These are phyloP conservation scores for Cerceris ruficornis DNA, from an alignment of 2,888 invertebrate genomes.

Conservation along the genomic window DNA sequence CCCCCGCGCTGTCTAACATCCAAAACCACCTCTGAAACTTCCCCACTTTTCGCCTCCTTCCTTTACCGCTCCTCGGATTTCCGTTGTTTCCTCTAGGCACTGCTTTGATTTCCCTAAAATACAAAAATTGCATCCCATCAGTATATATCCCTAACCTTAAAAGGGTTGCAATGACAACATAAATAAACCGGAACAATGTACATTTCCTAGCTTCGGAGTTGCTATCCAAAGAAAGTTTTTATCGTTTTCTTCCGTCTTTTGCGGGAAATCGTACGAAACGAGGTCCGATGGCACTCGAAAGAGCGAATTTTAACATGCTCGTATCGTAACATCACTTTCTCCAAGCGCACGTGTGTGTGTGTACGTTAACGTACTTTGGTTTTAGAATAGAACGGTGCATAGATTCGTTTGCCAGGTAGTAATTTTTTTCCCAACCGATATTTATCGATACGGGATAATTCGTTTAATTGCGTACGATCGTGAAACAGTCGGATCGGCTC, in stretches of 20 bases:
- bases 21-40: constrained; percentile 75
- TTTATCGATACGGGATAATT: constrained; percentile 2
- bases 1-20: constrained; percentile 81
- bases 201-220: no score
- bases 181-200: no score
- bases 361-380: neutral
- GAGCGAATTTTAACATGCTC: neutral
- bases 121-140: neutral
- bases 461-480: constrained; percentile 12
- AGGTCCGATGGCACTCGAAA: constrained; percentile 1
- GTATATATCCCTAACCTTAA: neutral
- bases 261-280: neutral
- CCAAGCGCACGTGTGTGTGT: constrained; percentile 14
- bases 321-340: constrained; percentile 52
- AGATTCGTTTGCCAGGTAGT: neutral
- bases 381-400: neutral
- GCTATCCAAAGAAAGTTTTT: neutral
- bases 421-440: neutral
- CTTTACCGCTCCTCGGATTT: constrained; percentile 40
- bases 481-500: constrained; percentile 7
- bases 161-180: no score
- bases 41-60: constrained; percentile 56
- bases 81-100: constrained; percentile 17
- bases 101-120: constrained; percentile 47
- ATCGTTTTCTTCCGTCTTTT: neutral